phyloP scores from a whole-genome alignment of 2,113 vertebrate genomes.

The Phalacrocorax carbo region DNA sequence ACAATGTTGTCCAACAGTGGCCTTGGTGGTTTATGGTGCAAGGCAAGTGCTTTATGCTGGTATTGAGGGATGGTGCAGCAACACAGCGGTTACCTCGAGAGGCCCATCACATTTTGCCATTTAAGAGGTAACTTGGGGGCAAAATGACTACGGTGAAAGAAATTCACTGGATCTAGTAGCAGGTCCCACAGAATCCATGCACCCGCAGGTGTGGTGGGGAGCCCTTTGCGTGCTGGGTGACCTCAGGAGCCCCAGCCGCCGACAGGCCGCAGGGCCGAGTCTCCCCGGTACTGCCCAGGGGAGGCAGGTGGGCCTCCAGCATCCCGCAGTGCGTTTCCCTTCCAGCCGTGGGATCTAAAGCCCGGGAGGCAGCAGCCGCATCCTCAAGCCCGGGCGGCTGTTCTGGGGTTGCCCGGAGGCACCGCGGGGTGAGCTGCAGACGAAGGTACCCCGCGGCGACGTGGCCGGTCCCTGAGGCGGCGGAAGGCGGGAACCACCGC shows the following conservation, averaged over 20 bases:
- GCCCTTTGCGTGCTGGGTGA: accelerated
- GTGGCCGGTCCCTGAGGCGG: no score
- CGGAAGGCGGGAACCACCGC: no score
- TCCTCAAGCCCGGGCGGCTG: neutral
- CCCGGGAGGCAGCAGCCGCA: no score
- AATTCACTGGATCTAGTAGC: no score
- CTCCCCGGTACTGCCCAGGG: neutral
- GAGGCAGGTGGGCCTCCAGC: accelerated
- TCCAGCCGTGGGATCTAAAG: accelerated
- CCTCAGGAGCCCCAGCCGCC: accelerated
- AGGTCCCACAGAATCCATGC: neutral
- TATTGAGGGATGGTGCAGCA: neutral
- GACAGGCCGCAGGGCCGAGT: accelerated
- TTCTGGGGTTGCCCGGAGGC: neutral
- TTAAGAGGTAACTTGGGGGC: neutral
- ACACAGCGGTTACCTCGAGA: accelerated
- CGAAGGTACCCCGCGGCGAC: no score
- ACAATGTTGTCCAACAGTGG: no score
- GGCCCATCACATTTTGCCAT: neutral
- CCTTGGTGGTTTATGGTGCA: neutral
- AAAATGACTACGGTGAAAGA: neutral
- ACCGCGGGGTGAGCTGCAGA: no score
- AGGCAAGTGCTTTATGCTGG: neutral
- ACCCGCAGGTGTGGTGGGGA: no score
- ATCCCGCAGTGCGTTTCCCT: accelerated